Conservation (phyloP, 2,888 invertebrate species). For the Heliconius hortense region DNA sequence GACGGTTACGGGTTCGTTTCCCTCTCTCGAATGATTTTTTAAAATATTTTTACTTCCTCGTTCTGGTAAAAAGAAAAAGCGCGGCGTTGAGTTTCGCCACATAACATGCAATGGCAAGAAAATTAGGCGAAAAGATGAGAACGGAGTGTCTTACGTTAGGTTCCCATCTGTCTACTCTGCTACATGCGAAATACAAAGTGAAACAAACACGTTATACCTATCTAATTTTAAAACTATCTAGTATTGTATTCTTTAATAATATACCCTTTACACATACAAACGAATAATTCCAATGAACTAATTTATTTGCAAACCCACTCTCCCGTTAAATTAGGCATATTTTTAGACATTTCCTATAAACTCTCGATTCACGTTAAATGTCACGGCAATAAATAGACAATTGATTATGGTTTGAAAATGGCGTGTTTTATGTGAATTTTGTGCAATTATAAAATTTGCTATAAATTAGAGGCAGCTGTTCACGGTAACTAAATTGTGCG, state of each 20-base stretch:
- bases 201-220: background rate
- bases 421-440: conserved; percentile 40
- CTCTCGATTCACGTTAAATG: conserved; percentile 15
- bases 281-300: background rate
- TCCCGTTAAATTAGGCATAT: conserved; percentile 11
- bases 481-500: conserved; percentile 47
- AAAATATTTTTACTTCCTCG: background rate
- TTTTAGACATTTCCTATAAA: conserved; percentile 3
- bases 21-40: too few relatives aligned
- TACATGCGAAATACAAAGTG: background rate
- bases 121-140: background rate
- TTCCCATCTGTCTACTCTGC: background rate
- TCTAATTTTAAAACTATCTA: background rate
- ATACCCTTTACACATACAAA: background rate
- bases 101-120: too few relatives aligned
- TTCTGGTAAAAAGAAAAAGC: background rate
- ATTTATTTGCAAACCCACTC: background rate
- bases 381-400: conserved; percentile 37
- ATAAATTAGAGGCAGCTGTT: conserved; percentile 47
- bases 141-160: background rate
- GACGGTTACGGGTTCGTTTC: too few relatives aligned
- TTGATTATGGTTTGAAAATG: conserved; percentile 40
- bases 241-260: background rate
- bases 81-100: too few relatives aligned
- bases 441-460: conserved; percentile 47